Evolutionary conservation across 2,888 invertebrate species (phyloP), one percentile per base, ranked within the genome.

Genomic region (Ctena decussata): DNA sequence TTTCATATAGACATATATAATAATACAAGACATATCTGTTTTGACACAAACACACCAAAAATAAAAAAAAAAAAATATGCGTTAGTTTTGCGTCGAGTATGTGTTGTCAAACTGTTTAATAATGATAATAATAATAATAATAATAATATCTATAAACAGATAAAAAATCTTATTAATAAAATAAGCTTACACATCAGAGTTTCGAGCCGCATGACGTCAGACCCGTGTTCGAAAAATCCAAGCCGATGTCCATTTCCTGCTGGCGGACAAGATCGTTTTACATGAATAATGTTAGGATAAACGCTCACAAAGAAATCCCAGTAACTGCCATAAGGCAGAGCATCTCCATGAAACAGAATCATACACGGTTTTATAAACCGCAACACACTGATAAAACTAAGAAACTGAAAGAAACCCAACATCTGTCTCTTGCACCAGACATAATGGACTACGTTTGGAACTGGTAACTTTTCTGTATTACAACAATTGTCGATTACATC

Each of bases 141-240:
- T n/a, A n/a, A n/a, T n/a, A n/a, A n/a, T n/a, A n/a, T n/a, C n/a
- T n/a, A n/a, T n/a, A n/a, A n/a, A n/a, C n/a, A n/a, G n/a, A n/a
- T n/a, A n/a, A n/a, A n/a, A n/a, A n/a, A n/a, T n/a, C n/a, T n/a
- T n/a, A n/a, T n/a, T n/a, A n/a, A n/a, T n/a, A n/a, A n/a, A n/a
- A n/a, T n/a, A n/a, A n/a, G n/a, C 69, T 72, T 73, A 92, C 92
- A 80, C 75, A 80, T 84, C 32, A 92, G 60, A 0, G 88, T 89
- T 69, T 91, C 85, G 21, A 92, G 85, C 39, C 92, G 70, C 32
- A 87, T 86, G 12, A 92, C 82, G 70, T 92, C 92, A 0, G 92
- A 86, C n/a, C 89, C 80, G 84, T 92, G 92, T 73, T 92, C 91
- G 3, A 83, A 60, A n/a, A 70, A 86, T 0, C 80, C 81, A 15